phyloP scores from a whole-genome alignment of 2,797 vertebrate species.

The Hipposideros larvatus region DNA sequence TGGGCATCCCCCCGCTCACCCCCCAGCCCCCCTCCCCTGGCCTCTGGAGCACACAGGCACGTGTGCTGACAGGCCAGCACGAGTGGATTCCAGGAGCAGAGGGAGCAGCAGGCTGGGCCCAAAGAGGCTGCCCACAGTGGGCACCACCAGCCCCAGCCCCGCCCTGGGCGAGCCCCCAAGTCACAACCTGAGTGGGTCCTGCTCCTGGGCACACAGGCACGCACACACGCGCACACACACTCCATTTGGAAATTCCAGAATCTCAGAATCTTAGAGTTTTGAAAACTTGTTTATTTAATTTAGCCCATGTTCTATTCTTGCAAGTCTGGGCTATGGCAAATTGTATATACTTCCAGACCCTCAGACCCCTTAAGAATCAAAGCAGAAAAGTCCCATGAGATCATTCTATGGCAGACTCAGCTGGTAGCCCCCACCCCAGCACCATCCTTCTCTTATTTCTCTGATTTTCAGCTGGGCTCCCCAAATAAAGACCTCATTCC shows the following conservation, averaged over 20 bases:
- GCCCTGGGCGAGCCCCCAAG: background rate
- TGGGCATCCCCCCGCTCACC: conserved; percentile 50
- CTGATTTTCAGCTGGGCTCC: background rate
- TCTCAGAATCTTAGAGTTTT: background rate
- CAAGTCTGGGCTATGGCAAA: background rate
- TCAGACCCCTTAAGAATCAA: background rate
- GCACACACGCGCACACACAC: rapidly evolving
- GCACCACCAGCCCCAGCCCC: background rate
- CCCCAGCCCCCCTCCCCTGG: background rate
- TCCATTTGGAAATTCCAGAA: background rate
- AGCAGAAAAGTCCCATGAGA: background rate
- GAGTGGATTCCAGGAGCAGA: conserved; percentile 66
- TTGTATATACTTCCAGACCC: background rate
- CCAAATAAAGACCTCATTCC: background rate
- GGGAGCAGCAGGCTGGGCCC: conserved; percentile 47
- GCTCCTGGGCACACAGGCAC: background rate
- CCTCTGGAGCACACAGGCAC: background rate
- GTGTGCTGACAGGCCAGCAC: conserved; percentile 65
- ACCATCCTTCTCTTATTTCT: background rate
- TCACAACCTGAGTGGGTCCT: background rate
- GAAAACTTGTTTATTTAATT: background rate
- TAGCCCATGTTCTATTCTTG: background rate
- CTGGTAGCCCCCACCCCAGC: background rate
- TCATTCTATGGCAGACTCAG: background rate
- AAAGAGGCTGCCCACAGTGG: background rate